phyloP scores from a whole-genome alignment of 2,888 invertebrate species.

The Apodemia duryi region DNA sequence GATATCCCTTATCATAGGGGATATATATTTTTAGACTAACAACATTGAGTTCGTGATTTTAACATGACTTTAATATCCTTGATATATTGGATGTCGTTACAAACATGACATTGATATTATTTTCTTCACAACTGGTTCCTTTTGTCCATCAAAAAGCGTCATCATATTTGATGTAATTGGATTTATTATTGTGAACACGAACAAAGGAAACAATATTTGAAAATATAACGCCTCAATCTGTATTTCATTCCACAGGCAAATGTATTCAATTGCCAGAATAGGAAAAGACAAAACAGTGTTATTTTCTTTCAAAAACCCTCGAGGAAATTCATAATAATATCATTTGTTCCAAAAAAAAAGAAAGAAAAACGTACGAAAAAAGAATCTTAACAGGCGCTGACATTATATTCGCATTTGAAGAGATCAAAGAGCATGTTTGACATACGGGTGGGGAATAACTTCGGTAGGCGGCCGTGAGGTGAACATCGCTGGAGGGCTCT shows the following conservation, averaged over 20 bases:
- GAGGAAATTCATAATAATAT: slow-evolving; percentile 51
- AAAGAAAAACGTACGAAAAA: slow-evolving; percentile 47
- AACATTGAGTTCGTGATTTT: slow-evolving; percentile 56
- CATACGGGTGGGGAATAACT: slow-evolving; percentile 62
- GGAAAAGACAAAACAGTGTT: slow-evolving; percentile 56
- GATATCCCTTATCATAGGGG: slow-evolving; percentile 64
- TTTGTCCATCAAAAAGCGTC: not conserved
- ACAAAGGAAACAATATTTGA: slow-evolving; percentile 42
- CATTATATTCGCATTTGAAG: slow-evolving; percentile 75
- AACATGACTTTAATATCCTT: slow-evolving; percentile 62
- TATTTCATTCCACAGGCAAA: slow-evolving; percentile 52
- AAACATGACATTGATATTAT: slow-evolving; percentile 22
- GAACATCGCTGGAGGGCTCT: slow-evolving; percentile 63
- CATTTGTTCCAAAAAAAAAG: slow-evolving; percentile 43
- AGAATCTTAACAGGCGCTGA: slow-evolving; percentile 66
- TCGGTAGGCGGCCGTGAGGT: slow-evolving; percentile 49
- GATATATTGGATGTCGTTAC: slow-evolving; percentile 58
- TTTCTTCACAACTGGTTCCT: not conserved
- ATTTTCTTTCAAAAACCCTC: slow-evolving; percentile 54
- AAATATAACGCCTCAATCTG: slow-evolving; percentile 46
- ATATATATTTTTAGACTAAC: slow-evolving; percentile 53
- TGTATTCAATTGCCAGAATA: slow-evolving; percentile 55
- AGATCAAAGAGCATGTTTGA: slow-evolving; percentile 77
- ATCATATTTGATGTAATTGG: slow-evolving; percentile 32
- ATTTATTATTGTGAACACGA: slow-evolving; percentile 26